Conservation (phyloP, 1,140 invertebrate genomes). For the Drosophila kohkoa region DNA sequence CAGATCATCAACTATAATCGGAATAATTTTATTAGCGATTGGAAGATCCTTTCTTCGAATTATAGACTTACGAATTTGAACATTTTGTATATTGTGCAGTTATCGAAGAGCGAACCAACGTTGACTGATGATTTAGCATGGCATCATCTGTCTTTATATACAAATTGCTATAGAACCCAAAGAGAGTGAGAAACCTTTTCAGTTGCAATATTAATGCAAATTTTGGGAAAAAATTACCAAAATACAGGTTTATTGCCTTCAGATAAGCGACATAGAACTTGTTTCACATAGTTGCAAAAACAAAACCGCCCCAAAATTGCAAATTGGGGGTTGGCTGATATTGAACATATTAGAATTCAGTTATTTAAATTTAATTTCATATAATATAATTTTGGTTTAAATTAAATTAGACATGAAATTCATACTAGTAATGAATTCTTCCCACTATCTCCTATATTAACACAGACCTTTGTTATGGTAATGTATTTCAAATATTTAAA, state of each 20-base stretch:
- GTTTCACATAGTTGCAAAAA: neutral
- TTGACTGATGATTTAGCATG: constrained; percentile 60
- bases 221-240: neutral
- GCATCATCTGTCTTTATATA: constrained; percentile 59
- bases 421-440: too few species aligned
- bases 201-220: neutral
- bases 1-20: constrained; percentile 54
- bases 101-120: constrained; percentile 50
- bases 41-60: neutral
- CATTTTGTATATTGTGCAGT: constrained; percentile 63
- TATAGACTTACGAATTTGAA: constrained; percentile 73
- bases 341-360: neutral
- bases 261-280: neutral
- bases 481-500: too few species aligned
- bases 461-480: too few species aligned
- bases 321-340: neutral
- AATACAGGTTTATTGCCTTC: neutral
- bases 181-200: constrained; percentile 1
- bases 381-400: too few species aligned
- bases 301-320: neutral
- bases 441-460: too few species aligned
- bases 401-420: too few species aligned
- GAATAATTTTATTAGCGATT: neutral
- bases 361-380: neutral
- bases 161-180: neutral